Percentiles rank a stretch among this genome's conserved stretches.
Conservation (phyloP, 2,888 invertebrate genomes). For the Cosmorhoe ocellata region DNA sequence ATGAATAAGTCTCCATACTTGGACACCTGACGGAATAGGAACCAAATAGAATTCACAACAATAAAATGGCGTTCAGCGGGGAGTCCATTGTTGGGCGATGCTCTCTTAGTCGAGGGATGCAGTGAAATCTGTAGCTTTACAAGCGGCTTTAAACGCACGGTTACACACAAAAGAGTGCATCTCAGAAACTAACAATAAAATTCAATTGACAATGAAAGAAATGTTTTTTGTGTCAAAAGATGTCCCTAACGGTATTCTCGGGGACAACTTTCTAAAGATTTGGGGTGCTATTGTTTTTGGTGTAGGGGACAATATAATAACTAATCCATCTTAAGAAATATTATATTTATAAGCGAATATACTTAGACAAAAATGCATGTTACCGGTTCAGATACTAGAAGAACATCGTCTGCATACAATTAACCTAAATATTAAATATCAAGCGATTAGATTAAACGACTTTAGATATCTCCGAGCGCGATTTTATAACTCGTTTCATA, state of each 20-base stretch:
- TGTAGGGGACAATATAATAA: conserved; percentile 49
- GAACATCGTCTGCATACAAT: conserved; percentile 19
- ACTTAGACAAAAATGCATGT: background rate
- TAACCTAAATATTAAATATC: conserved; percentile 20
- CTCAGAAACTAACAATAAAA: conserved; percentile 80
- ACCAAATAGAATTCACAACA: conserved; percentile 55
- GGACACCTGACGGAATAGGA: conserved; percentile 68
- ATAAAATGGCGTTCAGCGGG: conserved; percentile 71
- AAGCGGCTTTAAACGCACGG: conserved; percentile 78
- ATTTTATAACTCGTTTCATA: conserved; percentile 14
- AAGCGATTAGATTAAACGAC: conserved; percentile 12
- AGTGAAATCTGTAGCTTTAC: conserved; percentile 57
- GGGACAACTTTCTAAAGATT: conserved; percentile 72
- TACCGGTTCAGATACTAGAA: background rate
- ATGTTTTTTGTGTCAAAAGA: conserved; percentile 58
- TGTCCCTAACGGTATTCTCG: conserved; percentile 67
- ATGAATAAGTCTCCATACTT: conserved; percentile 59
- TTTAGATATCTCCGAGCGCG: conserved; percentile 4
- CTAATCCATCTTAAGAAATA: conserved; percentile 52
- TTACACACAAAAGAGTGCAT: conserved; percentile 77
- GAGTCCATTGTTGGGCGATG: conserved; percentile 67
- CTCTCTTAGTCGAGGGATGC: conserved; percentile 63
- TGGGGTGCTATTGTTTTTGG: conserved; percentile 71
- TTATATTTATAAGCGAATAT: conserved; percentile 32
- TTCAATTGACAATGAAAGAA: conserved; percentile 79